Evolutionary conservation across 2,797 vertebrate genomes (phyloP), one percentile per base, ranked within the genome.

Genomic region (Anguilla marmorata): DNA sequence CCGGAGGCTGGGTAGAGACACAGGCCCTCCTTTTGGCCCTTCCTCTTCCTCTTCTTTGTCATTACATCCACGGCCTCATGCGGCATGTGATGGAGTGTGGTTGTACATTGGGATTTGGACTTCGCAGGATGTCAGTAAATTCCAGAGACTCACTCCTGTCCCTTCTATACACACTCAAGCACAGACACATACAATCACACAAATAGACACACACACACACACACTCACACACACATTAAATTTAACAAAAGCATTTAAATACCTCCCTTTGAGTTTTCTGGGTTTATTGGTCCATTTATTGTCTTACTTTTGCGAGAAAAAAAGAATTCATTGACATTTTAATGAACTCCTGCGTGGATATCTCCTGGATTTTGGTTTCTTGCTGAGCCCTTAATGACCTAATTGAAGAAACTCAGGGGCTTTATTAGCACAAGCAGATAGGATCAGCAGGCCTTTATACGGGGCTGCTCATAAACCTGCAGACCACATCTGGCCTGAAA

Each of bases 381-480:
- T 79, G 54, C 86, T 12, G 58, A 85, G 76, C 58, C 80, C 83
- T 72, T 50, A 41, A 84, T 89, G 41, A 74, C 88, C 86, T 86
- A 88, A 91, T 86, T 85, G 19, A 58, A 11, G 45, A 1, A 27
- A 58, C 76, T 87, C 3, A 60, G 48, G 63, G 54, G 58, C 37
- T 85, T 86, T 87, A 87, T 83, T 82, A 84, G 87, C 37, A 72
- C 87, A 84, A n/a, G 66, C 85, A 86, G 85, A 30, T 24, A 85
- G 19, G 63, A 30, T 69, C 30, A 33, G 72, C 69, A 52, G 69
- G 33, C 21, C 69, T 69, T 69, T 84, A 74, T 83, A 12, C 6
- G 30, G 58, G 21, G 50, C 27, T 30, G 83, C 30, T 54, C 37
- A 76, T 69, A 86, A 85, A 86, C 21, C 63, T 41, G 33, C 84